phyloP scores from a whole-genome alignment of 2,113 vertebrate genomes.

The Oreochromis niloticus region DNA sequence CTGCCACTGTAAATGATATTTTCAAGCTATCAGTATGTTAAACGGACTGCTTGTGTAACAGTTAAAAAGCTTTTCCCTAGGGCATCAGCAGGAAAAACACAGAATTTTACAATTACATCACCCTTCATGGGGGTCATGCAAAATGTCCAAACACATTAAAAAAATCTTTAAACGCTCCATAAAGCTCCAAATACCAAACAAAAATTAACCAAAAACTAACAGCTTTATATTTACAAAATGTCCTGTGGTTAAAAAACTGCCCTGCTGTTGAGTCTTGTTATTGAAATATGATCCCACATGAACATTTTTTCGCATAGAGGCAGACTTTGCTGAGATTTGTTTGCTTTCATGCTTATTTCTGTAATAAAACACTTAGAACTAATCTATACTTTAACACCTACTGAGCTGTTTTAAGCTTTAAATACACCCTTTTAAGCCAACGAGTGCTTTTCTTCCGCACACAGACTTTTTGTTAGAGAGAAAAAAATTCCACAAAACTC shows the following conservation, averaged over 20 bases:
- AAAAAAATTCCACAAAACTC: not conserved
- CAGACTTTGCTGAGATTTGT: not conserved
- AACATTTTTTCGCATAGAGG: constrained; percentile 18
- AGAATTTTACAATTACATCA: not conserved
- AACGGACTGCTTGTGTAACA: not conserved
- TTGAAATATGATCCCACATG: constrained; percentile 50
- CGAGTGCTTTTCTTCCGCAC: not conserved
- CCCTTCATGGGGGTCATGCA: not conserved
- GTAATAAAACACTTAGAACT: not conserved
- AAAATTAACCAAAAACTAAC: not conserved
- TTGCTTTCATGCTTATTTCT: not conserved
- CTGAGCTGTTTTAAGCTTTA: not conserved
- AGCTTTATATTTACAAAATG: not conserved
- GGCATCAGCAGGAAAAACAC: not conserved
- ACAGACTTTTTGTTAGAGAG: not conserved
- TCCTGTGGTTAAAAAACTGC: not conserved
- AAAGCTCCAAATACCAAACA: not conserved
- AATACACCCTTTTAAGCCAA: not conserved
- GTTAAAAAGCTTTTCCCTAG: not conserved
- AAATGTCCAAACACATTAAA: not conserved
- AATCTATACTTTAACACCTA: not conserved
- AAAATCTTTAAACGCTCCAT: not conserved
- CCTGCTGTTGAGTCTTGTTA: constrained; percentile 28
- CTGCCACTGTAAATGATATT: not conserved
- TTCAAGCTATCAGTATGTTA: not conserved